Conservation (phyloP, 2,113 vertebrate species). For the Muscicapa adusta region DNA sequence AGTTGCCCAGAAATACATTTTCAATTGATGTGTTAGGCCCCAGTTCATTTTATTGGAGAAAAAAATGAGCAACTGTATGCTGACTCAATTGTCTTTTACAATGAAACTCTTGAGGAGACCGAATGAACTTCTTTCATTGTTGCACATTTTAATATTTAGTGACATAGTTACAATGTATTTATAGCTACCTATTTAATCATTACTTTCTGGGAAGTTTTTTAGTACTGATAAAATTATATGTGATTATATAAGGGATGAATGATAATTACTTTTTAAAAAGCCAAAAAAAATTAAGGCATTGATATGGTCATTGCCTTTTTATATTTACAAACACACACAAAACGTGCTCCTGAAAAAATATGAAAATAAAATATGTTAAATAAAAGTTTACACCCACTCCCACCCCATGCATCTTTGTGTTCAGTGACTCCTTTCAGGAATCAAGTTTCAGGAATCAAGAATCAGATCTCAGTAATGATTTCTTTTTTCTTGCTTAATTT, state of each 20-base stretch:
- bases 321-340: neutral
- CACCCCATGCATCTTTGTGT: neutral
- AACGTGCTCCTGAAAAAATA: neutral
- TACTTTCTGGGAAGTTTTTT: neutral
- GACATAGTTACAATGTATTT: neutral
- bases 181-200: neutral
- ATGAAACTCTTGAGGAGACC: neutral
- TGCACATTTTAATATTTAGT: neutral
- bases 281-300: neutral
- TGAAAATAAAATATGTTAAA: neutral
- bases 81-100: neutral
- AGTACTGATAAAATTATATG: neutral
- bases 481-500: neutral
- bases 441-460: neutral
- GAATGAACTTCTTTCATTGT: neutral
- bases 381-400: neutral
- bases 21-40: neutral
- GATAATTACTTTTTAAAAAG: neutral
- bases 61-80: neutral
- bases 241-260: neutral
- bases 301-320: neutral
- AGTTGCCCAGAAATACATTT: neutral
- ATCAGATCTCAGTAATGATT: neutral
- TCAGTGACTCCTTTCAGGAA: neutral
- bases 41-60: neutral